Conservation (phyloP, 2,888 invertebrate species). For the Gibbula magus region DNA sequence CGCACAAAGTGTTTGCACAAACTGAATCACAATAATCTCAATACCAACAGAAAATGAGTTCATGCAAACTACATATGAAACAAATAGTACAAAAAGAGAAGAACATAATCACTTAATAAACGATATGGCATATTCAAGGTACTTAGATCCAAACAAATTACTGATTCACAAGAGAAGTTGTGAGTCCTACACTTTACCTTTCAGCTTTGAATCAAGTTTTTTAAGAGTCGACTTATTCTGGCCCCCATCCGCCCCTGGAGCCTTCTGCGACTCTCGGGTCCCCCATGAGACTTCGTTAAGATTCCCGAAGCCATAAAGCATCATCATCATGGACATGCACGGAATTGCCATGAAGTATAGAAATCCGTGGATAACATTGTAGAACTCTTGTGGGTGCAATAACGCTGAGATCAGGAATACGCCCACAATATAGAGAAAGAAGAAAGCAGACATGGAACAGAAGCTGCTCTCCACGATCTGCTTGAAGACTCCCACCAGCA, state of each 20-base stretch:
- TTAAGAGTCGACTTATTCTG: neutral
- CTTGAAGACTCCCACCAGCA: constrained; percentile 96
- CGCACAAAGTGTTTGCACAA: too few relatives aligned
- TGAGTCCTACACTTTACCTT: neutral
- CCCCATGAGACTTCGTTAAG: constrained; percentile 95
- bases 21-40: too few relatives aligned
- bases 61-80: too few relatives aligned
- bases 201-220: neutral
- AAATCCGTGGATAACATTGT: constrained; percentile 79
- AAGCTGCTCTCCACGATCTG: constrained; percentile 95
- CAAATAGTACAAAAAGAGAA: too few relatives aligned
- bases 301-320: constrained; percentile 92
- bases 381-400: constrained; percentile 90
- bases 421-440: constrained; percentile 94
- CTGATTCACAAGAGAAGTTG: too few relatives aligned
- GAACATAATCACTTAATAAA: too few relatives aligned
- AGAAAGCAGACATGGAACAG: constrained; percentile 95
- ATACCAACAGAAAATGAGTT: too few relatives aligned
- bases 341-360: constrained; percentile 93
- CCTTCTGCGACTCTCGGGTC: constrained; percentile 81
- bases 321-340: constrained; percentile 92
- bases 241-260: neutral
- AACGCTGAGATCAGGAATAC: constrained; percentile 95
- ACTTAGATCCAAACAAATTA: too few relatives aligned
- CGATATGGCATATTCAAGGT: too few relatives aligned